phyloP scores from a whole-genome alignment of 2,113 vertebrate genomes.

The Felis catus region F.catus_Fca126_mat1.0 CM031419.1:138003501-138004000 shows the following conservation, averaged over 20 bases:
- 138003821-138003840: neutral
- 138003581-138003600: neutral
- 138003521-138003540: neutral
- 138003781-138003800: neutral
- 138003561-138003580: neutral
- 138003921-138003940: neutral
- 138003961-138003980: neutral
- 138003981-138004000: neutral
- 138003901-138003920: neutral
- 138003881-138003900: neutral
- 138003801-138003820: neutral
- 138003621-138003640: neutral
- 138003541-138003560: neutral
- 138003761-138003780: neutral
- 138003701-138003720: neutral
- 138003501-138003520: neutral
- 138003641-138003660: neutral
- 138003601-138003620: neutral
- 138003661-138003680: neutral
- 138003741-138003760: neutral
- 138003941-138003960: neutral
- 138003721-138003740: neutral
- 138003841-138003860: neutral
- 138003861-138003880: neutral
- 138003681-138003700: neutral